A percentile compares a stretch with the other conserved stretches of the same genome.
Evolutionary conservation across 2,113 vertebrate species (phyloP).

Genomic region (Alces alces): DNA sequence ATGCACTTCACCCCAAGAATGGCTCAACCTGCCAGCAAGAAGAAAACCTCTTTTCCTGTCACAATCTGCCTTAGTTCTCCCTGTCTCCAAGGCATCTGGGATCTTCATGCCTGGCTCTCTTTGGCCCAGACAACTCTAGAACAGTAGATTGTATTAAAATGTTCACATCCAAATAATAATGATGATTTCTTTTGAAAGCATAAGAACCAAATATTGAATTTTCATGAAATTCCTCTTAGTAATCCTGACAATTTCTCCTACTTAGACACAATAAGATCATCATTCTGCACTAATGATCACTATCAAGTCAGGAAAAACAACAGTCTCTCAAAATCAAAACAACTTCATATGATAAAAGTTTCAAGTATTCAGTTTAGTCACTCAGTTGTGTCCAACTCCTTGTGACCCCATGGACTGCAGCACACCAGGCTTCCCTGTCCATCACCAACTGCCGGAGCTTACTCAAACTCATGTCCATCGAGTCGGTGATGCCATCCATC

Average conservation of each 20-base stretch:
- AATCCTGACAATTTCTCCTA: neutral
- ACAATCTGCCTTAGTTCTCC: neutral
- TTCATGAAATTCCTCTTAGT: neutral
- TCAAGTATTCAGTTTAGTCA: neutral
- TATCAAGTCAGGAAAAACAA: neutral
- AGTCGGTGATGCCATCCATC: neutral
- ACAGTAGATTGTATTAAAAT: neutral
- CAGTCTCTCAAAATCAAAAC: neutral
- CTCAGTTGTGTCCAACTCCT: neutral
- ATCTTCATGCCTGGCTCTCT: neutral
- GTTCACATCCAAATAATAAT: neutral
- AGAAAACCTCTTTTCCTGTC: neutral
- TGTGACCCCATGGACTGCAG: neutral
- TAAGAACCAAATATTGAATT: slow-evolving; percentile 21
- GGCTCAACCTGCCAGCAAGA: neutral
- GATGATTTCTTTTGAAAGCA: neutral
- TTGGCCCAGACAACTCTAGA: neutral
- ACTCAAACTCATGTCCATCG: neutral
- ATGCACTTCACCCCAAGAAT: neutral
- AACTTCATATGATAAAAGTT: neutral
- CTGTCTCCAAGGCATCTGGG: neutral
- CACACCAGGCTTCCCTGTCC: neutral
- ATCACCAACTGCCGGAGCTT: neutral
- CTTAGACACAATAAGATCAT: neutral
- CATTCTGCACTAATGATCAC: neutral